Conservation (phyloP, 2,888 invertebrate species). For the Trachelus troglodyta region DNA sequence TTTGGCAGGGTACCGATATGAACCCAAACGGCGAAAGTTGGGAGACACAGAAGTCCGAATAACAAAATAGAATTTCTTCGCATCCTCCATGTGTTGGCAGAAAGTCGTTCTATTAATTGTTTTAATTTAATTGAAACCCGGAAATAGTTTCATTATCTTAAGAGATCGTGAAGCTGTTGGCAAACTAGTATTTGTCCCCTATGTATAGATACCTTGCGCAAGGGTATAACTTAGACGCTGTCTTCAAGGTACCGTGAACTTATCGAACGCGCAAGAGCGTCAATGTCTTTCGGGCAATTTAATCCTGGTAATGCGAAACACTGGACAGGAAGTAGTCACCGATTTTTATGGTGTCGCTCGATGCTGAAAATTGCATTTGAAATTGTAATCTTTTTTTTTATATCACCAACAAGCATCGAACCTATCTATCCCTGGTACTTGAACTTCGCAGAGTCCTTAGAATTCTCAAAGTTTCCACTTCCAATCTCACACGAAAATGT, state of each 20-base stretch:
- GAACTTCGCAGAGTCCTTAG: too few species aligned
- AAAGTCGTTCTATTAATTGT: constrained; percentile 35
- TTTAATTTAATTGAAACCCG: constrained; percentile 46
- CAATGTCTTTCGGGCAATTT: constrained; percentile 49
- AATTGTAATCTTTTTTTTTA: constrained; percentile 57
- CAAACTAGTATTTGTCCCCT: not conserved
- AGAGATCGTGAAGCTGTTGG: constrained; percentile 30
- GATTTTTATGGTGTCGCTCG: constrained; percentile 50
- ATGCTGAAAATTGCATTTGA: constrained; percentile 60
- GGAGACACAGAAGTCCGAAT: too few species aligned
- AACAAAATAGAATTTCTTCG: too few species aligned
- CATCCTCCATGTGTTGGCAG: too few species aligned
- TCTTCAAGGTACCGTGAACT: constrained; percentile 11
- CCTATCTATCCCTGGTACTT: too few species aligned
- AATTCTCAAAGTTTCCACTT: too few species aligned
- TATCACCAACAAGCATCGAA: not conserved
- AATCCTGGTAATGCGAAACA: constrained; percentile 50
- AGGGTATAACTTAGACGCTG: too few species aligned
- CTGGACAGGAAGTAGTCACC: constrained; percentile 13
- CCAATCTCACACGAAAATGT: too few species aligned
- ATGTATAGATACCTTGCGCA: too few species aligned
- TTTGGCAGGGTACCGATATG: too few species aligned
- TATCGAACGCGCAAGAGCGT: constrained; percentile 25
- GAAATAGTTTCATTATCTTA: constrained; percentile 56
- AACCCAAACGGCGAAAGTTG: too few species aligned